Conservation (phyloP, 2,113 vertebrate species). For the Channa maculata region DNA sequence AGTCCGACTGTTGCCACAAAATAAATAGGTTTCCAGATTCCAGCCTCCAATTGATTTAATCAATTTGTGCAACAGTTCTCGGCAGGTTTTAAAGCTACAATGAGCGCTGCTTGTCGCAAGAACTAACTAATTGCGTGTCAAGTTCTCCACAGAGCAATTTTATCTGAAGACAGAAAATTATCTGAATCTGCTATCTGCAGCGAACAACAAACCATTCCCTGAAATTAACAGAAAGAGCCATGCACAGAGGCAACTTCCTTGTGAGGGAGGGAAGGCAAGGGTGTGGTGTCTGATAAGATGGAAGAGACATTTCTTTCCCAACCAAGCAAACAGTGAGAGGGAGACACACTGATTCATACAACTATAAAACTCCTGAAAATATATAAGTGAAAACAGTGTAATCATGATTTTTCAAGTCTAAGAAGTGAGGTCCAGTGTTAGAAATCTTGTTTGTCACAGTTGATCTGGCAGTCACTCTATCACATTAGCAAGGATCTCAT, state of each 20-base stretch:
- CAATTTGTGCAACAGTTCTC: slow-evolving; percentile 38
- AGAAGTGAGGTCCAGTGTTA: slow-evolving; percentile 8
- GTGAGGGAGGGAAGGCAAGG: slow-evolving; percentile 61
- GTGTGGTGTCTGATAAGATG: slow-evolving; percentile 76
- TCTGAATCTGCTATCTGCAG: slow-evolving; percentile 69
- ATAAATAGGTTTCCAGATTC: slow-evolving; percentile 30
- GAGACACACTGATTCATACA: slow-evolving; percentile 20
- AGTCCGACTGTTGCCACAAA: slow-evolving; percentile 1
- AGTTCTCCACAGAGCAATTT: slow-evolving; percentile 43
- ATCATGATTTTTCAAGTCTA: slow-evolving; percentile 14
- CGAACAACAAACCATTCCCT: slow-evolving; percentile 70
- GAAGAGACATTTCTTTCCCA: slow-evolving; percentile 63
- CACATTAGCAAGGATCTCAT: slow-evolving; percentile 49
- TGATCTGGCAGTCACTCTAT: slow-evolving; percentile 25
- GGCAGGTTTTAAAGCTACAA: slow-evolving; percentile 20
- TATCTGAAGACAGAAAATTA: slow-evolving; percentile 53
- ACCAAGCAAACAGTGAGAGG: slow-evolving; percentile 34
- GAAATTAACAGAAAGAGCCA: slow-evolving; percentile 77
- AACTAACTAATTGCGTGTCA: slow-evolving; percentile 54
- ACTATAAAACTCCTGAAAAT: slow-evolving; percentile 39
- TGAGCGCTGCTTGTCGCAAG: slow-evolving; percentile 50
- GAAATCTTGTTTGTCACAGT: slow-evolving; percentile 37
- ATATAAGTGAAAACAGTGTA: slow-evolving; percentile 4
- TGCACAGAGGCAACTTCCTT: slow-evolving; percentile 76
- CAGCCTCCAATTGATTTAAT: slow-evolving; percentile 37